Percentiles rank a stretch among this genome's conserved stretches.
Evolutionary conservation across 2,797 vertebrate species (phyloP).

Genomic region (Clarias pachynema): DNA sequence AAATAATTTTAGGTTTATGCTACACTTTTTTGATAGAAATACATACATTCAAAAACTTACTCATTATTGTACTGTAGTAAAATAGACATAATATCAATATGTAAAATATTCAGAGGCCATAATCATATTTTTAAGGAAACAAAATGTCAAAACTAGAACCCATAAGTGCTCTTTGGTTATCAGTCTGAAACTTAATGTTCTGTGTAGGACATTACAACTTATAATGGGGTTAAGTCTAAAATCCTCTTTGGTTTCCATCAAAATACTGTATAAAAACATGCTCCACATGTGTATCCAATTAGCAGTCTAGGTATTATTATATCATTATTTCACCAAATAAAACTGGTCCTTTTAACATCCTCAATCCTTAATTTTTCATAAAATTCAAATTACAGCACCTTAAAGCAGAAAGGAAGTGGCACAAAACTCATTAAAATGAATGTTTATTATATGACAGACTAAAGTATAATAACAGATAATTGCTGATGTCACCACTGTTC

Average conservation of each 20-base stretch:
- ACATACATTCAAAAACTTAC: too few relatives aligned
- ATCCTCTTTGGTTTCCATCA: neutral
- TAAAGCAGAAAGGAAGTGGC: constrained; percentile 4
- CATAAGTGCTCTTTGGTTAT: too few relatives aligned
- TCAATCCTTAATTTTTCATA: neutral
- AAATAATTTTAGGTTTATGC: too few relatives aligned
- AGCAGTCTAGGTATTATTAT: neutral
- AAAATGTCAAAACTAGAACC: too few relatives aligned
- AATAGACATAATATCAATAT: too few relatives aligned
- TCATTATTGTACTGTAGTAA: too few relatives aligned
- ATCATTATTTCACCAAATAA: neutral
- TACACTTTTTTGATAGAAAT: too few relatives aligned
- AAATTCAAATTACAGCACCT: neutral
- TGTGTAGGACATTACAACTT: too few relatives aligned
- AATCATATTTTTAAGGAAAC: too few relatives aligned
- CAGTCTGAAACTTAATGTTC: too few relatives aligned
- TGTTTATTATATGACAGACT: constrained; percentile 11
- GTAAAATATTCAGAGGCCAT: too few relatives aligned
- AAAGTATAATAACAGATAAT: constrained; percentile 31
- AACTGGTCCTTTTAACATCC: neutral
- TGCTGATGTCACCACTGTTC: neutral
- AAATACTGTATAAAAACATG: neutral
- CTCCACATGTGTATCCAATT: neutral
- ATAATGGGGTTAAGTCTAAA: too few relatives aligned
- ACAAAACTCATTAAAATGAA: constrained; percentile 5